Percentiles rank a stretch among this genome's conserved stretches.
These are phyloP conservation scores for Parascotia fuliginaria DNA, from an alignment of 2,888 invertebrate species.

Conservation along the genomic window DNA sequence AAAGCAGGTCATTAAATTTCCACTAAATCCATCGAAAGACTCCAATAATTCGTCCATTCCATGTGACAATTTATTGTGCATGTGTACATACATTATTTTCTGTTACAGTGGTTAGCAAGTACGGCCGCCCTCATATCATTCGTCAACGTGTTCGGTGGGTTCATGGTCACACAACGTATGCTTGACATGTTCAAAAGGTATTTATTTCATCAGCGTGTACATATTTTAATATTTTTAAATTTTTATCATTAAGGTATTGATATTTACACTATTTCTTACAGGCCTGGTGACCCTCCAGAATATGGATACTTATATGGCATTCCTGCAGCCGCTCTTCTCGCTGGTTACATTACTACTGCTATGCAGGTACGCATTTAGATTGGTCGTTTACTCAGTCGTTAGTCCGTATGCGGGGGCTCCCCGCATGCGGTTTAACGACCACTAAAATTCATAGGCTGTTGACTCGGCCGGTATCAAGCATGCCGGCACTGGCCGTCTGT, in stretches of 20 bases:
- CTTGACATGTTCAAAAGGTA: slow-evolving; percentile 95
- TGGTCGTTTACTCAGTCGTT: too few relatives aligned
- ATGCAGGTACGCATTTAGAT: slow-evolving; percentile 78
- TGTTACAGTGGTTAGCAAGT: slow-evolving; percentile 89
- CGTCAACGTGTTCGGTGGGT: slow-evolving; percentile 96
- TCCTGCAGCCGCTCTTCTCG: slow-evolving; percentile 90
- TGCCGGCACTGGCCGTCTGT: too few relatives aligned
- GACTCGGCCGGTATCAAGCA: too few relatives aligned
- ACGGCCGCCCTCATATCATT: slow-evolving; percentile 94
- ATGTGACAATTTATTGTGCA: too few relatives aligned
- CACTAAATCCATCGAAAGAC: too few relatives aligned
- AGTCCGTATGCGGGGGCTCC: too few relatives aligned
- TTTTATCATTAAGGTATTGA: not conserved
- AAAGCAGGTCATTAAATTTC: too few relatives aligned
- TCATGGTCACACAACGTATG: slow-evolving; percentile 95
- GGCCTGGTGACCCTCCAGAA: slow-evolving; percentile 94
- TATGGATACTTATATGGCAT: slow-evolving; percentile 92
- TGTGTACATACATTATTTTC: not conserved
- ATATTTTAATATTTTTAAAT: too few relatives aligned
- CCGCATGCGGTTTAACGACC: too few relatives aligned
- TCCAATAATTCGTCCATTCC: too few relatives aligned
- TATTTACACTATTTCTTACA: slow-evolving; percentile 39
- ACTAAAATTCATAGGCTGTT: too few relatives aligned
- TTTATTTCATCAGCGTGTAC: slow-evolving; percentile 17
- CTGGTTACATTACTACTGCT: slow-evolving; percentile 88